These are phyloP conservation scores for Flexamia atlantica DNA, from an alignment of 2,888 invertebrate genomes.

Conservation along the genomic window DNA sequence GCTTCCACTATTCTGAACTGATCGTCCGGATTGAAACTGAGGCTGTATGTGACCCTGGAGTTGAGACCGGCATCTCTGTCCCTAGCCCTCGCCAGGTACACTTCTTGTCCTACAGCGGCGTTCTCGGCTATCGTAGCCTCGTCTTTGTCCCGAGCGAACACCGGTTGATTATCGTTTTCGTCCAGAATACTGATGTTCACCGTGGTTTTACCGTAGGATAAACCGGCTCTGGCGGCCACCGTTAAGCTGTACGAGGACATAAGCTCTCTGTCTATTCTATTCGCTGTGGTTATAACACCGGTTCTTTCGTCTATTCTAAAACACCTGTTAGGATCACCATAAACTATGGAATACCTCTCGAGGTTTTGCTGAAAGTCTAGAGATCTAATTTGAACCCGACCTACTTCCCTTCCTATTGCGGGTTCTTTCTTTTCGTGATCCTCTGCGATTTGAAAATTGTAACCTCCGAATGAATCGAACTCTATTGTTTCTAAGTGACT, in stretches of 20 bases:
- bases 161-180: constrained; percentile 94
- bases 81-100: constrained; percentile 90
- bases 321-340: constrained; percentile 86
- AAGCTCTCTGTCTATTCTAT: constrained; percentile 91
- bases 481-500: constrained; percentile 85
- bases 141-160: constrained; percentile 88
- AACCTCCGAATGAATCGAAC: constrained; percentile 87
- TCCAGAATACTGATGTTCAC: constrained; percentile 91
- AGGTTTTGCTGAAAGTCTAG: constrained; percentile 72
- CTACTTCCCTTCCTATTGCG: constrained; percentile 85
- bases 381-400: constrained; percentile 82
- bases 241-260: constrained; percentile 86
- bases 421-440: constrained; percentile 83
- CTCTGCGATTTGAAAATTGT: constrained; percentile 90
- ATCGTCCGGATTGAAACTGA: constrained; percentile 88
- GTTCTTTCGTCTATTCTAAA: constrained; percentile 89
- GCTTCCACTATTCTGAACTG: constrained; percentile 91
- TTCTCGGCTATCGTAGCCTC: constrained; percentile 91
- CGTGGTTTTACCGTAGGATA: constrained; percentile 86
- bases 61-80: constrained; percentile 95
- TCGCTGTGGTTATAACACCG: constrained; percentile 88
- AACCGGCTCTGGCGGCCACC: constrained; percentile 87
- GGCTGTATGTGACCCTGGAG: constrained; percentile 88
- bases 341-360: constrained; percentile 86
- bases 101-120: constrained; percentile 95